phyloP scores from a whole-genome alignment of 2,888 invertebrate genomes.

The Diadegma fenestrale region DNA sequence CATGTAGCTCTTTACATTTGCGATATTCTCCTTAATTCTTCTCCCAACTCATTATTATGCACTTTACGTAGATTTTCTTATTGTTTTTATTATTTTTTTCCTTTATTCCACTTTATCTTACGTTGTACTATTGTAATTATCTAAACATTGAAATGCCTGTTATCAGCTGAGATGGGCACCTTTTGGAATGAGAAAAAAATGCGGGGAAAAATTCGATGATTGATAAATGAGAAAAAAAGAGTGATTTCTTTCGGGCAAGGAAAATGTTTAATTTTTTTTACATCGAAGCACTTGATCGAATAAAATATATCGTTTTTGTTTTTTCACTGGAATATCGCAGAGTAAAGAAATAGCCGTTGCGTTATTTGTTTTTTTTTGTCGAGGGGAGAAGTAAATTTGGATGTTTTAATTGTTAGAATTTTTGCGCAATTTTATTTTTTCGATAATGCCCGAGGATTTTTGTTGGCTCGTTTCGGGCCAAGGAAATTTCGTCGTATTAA shows the following conservation, averaged over 20 bases:
- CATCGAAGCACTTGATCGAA: no score
- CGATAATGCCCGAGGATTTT: background rate
- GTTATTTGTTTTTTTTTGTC: slow-evolving; percentile 58
- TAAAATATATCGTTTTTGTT: no score
- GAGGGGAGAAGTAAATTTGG: background rate
- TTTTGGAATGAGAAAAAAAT: slow-evolving; percentile 9
- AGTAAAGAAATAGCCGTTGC: slow-evolving; percentile 76
- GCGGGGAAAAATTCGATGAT: background rate
- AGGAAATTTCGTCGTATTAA: background rate
- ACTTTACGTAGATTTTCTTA: slow-evolving; percentile 13
- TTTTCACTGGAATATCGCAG: slow-evolving; percentile 67
- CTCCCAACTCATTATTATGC: slow-evolving; percentile 54
- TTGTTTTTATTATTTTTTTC: slow-evolving; percentile 5
- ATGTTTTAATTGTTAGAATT: background rate
- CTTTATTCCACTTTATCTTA: slow-evolving; percentile 36
- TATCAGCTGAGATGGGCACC: slow-evolving; percentile 31
- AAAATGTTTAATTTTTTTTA: background rate
- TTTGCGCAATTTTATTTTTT: background rate
- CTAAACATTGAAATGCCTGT: slow-evolving; percentile 64
- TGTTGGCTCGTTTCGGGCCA: background rate
- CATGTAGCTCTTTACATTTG: slow-evolving; percentile 68
- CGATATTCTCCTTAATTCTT: slow-evolving; percentile 61
- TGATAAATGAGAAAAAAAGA: background rate
- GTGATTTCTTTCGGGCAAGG: background rate
- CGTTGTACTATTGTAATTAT: slow-evolving; percentile 62